Evolutionary conservation across 2,113 vertebrate species (phyloP).

Genomic region (Zosterops borbonicus): DNA sequence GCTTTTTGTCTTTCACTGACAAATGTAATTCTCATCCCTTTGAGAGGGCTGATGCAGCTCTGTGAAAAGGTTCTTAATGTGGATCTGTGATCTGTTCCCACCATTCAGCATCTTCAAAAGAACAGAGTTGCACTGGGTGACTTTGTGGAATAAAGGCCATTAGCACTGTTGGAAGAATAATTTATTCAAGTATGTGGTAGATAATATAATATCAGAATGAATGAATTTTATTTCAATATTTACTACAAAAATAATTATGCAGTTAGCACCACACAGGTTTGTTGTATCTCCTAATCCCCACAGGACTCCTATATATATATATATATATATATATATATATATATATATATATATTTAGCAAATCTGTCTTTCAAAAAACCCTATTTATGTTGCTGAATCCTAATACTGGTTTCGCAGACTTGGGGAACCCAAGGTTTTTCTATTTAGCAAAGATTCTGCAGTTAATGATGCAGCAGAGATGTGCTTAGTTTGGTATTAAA

Average conservation of each 20-base stretch:
- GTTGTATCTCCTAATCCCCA: neutral
- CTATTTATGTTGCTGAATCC: neutral
- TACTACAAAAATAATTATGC: neutral
- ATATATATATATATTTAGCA: neutral
- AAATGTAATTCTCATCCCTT: neutral
- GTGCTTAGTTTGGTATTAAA: neutral
- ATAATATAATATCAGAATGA: neutral
- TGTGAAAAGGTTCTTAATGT: neutral
- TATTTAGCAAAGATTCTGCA: neutral
- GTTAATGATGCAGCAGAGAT: neutral
- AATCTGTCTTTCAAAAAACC: neutral
- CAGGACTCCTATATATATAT: too few relatives aligned
- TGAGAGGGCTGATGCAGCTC: neutral
- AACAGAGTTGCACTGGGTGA: neutral
- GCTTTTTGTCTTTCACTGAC: neutral
- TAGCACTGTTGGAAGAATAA: neutral
- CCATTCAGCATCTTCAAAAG: neutral
- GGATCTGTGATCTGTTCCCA: neutral
- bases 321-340: neutral
- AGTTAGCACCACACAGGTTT: neutral
- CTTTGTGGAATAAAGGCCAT: neutral
- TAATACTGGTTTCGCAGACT: neutral
- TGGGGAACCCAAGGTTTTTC: neutral
- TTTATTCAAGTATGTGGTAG: neutral
- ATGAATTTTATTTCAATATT: neutral